Conservation (phyloP, 2,113 vertebrate species). For the Nerophis lumbriciformis region DNA sequence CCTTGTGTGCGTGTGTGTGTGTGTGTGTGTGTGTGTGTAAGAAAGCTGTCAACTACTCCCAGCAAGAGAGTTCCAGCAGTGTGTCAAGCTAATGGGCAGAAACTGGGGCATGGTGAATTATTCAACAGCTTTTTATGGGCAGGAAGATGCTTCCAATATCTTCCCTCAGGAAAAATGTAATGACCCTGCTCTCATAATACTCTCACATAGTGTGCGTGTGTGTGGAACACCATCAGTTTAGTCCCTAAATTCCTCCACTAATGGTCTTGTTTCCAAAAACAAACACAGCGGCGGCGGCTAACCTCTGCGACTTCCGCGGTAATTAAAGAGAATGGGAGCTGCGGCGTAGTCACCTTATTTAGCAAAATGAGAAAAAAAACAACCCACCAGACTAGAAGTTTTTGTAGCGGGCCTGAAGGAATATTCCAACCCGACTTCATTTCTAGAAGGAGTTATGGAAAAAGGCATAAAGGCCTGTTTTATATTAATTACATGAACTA, state of each 20-base stretch:
- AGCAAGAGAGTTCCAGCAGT: conserved; percentile 59
- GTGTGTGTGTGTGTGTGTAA: conserved; percentile 27
- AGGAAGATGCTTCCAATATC: conserved; percentile 60
- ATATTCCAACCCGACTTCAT: background rate
- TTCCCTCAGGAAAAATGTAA: conserved; percentile 51
- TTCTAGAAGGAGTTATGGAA: background rate
- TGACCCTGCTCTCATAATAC: conserved; percentile 43
- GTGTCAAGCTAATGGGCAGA: conserved; percentile 69
- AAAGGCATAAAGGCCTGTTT: background rate
- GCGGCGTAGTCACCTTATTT: background rate
- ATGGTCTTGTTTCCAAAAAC: conserved; percentile 36
- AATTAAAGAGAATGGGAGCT: conserved; percentile 13
- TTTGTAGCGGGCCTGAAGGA: background rate
- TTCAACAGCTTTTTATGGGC: conserved; percentile 65
- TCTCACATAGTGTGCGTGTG: conserved; percentile 13
- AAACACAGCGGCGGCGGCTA: conserved; percentile 16
- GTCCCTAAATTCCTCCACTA: conserved; percentile 17
- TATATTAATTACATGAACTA: conserved; percentile 1
- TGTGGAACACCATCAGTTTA: conserved; percentile 26
- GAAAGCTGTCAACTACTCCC: conserved; percentile 63
- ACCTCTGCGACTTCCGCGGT: conserved; percentile 13
- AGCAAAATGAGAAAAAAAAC: background rate
- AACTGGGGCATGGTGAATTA: conserved; percentile 69
- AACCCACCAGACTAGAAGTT: background rate
- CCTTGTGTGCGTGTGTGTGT: conserved; percentile 10